Base-by-base conservation (phyloP, 2,113 vertebrate species). In the Recurvirostra avosetta region DNA sequence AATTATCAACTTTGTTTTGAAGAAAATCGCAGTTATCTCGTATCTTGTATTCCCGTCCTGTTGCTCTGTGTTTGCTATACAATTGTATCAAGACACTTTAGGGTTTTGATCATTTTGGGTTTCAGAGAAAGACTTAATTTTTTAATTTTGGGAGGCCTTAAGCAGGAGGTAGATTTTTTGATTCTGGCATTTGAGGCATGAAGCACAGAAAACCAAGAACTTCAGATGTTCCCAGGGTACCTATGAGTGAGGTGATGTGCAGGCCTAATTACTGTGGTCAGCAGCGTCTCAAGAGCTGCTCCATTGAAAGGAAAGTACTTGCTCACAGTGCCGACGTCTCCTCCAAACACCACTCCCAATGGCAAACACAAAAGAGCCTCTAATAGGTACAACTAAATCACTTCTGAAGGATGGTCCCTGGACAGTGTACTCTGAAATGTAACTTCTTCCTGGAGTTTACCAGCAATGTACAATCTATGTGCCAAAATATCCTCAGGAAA, bases 191-290 rank as follows among this genome's bases (percentile, higher is more conserved):
- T 61, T 73, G 45, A 79, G 20, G 11, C 8, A 32, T 34, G 25
- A 84, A 58, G 9, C 25, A 34, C 1, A 2, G 26, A 86, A 76
- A 75, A 73, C 23, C 26, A 75, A 80, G 43, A 72, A 52, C 18
- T 70, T 83, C 53, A 36, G n/a, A 5, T 5, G 15, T 66, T 49
- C 11, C 29, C 72, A 80, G 36, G 11, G 12, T 78, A 50, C 1
- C 0, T 49, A 11, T 0, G 0, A 55, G 23, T 63, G 53, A 72
- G 22, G 9, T 29, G 30, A 38, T 3, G 0, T 21, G 29, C 12
- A 32, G 50, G 19, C 4, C 40, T 32, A 49, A 36, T 40, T 56
- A 66, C 11, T 70, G 30, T 49, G 43, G 40, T 61, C 67, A 92
- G 40, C 36, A 65, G 34, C 2, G n/a, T 25, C 75, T 70, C 1